Base-by-base conservation (phyloP, 2,113 vertebrate genomes). In the Semnopithecus entellus region DNA sequence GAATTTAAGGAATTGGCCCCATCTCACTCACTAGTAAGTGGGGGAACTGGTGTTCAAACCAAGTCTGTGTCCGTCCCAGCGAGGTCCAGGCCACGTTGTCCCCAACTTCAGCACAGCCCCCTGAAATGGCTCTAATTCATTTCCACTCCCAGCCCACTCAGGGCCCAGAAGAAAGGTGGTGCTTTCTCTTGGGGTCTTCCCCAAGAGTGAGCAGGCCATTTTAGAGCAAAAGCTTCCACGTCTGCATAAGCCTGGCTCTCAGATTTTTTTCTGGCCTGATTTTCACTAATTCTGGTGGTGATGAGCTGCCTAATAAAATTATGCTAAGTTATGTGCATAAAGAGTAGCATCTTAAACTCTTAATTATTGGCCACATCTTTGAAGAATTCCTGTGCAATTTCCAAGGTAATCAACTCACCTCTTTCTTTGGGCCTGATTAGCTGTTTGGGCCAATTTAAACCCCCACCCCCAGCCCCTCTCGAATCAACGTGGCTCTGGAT, bases 401-500 rank as follows among this genome's bases (percentile, higher is more conserved):
- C 2, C 86, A 70, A 83, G 0, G 0, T 90, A 64, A 97, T 70
- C 97, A 78, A 1, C 72, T 96, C 96, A 98, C 97, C 97, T 98
- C 98, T 70, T 22, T 90, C 89, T 89, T 9, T 0, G 55, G 80
- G 96, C 95, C 91, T 97, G 25, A n/a, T 97, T 94, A 92, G 91
- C 80, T 25, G 9, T 14, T 43, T 3, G 78, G 91, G 89, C n/a
- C 97, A 30, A 90, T 92, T 82, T 68, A 1, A 61, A 27, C 38
- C 75, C 75, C 64, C 40, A 2, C 25, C 70, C 59, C 45, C 17
- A n/a, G 52, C 78, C 59, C 87, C 68, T n/a, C 98, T 91, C 12
- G 81, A 95, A 95, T 96, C 98, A 97, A 86, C 96, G 97, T 87
- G 96, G 93, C 61, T 98, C 98, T 99, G 99, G 98, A 95, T 97